phyloP scores from a whole-genome alignment of 2,113 vertebrate genomes.

The Camelus dromedarius region DNA sequence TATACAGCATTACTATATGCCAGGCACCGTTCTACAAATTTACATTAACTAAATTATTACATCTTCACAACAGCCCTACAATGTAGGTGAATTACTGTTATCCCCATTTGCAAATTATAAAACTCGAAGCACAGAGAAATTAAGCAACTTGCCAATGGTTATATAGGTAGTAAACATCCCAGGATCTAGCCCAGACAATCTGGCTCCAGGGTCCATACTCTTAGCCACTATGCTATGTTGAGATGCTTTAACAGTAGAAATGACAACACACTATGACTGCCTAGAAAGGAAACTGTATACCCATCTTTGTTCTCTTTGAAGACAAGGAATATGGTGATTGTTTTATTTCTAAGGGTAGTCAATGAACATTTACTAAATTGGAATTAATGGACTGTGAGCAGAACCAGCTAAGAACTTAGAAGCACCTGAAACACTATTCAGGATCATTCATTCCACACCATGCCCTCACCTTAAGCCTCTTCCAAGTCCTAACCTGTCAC shows the following conservation, averaged over 20 bases:
- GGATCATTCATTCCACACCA: not conserved
- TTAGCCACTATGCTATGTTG: not conserved
- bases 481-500: not conserved
- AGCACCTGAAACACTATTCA: constrained; percentile 8
- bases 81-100: not conserved
- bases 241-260: not conserved
- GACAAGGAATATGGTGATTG: not conserved
- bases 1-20: not conserved
- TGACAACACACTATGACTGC: not conserved
- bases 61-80: not conserved
- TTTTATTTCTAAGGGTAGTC: not conserved
- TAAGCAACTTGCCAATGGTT: not conserved
- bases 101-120: not conserved
- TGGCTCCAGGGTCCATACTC: not conserved
- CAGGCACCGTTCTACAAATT: not conserved
- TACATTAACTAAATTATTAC: not conserved
- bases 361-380: constrained; percentile 16
- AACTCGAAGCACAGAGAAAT: not conserved
- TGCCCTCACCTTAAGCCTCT: not conserved
- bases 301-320: not conserved
- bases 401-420: not conserved
- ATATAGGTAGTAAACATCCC: not conserved
- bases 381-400: not conserved
- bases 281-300: not conserved
- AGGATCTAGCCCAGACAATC: not conserved